Conservation (phyloP, 2,797 vertebrate genomes). For the Centropyge bicolor region DNA sequence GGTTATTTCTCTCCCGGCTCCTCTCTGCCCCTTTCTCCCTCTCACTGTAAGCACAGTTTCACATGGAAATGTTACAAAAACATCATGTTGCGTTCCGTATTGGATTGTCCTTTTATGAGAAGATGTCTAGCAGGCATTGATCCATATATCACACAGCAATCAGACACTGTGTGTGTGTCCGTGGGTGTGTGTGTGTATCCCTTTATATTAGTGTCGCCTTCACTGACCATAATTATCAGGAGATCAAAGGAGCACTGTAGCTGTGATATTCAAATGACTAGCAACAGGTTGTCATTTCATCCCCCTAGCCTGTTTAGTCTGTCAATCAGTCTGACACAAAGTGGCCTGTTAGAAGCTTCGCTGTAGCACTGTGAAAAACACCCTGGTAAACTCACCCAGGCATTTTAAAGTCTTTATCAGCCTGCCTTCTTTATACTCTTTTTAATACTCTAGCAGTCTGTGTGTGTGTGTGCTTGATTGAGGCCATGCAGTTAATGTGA, state of each 20-base stretch:
- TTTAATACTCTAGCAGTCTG: conserved; percentile 6
- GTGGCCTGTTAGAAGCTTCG: conserved; percentile 8
- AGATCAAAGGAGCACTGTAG: conserved; percentile 78
- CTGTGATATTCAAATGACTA: conserved; percentile 83
- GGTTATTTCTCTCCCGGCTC: too few relatives aligned
- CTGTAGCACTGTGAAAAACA: not conserved
- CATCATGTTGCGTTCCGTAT: conserved; percentile 44
- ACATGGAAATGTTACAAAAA: conserved; percentile 11
- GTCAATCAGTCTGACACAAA: conserved; percentile 39
- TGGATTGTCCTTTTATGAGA: conserved; percentile 76
- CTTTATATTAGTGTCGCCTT: conserved; percentile 27
- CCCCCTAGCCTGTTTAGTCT: conserved; percentile 32
- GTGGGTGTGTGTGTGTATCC: not conserved
- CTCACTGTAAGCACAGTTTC: conserved; percentile 4
- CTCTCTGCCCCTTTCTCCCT: not conserved
- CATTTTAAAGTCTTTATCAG: not conserved
- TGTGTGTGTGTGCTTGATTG: conserved; percentile 10
- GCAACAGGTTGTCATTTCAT: conserved; percentile 60
- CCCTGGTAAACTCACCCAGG: conserved; percentile 1
- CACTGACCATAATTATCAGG: conserved; percentile 74
- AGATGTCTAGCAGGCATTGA: conserved; percentile 45
- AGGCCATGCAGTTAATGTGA: not conserved
- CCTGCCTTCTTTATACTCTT: conserved; percentile 2
- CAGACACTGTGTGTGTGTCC: conserved; percentile 9
- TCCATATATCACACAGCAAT: conserved; percentile 47